Conservation (phyloP, 2,797 vertebrate species). For the Fistularia tabacaria region DNA sequence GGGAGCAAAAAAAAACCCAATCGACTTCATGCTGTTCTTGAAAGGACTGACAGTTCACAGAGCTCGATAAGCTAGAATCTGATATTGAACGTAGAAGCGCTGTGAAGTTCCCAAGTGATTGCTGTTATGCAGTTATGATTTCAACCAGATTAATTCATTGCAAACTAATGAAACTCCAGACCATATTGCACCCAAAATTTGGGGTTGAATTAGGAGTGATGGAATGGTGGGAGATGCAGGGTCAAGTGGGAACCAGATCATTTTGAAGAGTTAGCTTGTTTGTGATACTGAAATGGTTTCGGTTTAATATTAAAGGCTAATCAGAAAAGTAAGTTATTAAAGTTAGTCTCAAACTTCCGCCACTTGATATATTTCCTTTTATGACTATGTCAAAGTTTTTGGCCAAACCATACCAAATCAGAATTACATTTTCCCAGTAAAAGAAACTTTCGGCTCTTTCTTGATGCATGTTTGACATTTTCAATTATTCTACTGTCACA, state of each 20-base stretch:
- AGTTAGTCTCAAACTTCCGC: slow-evolving; percentile 31
- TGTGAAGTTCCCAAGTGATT: slow-evolving; percentile 9
- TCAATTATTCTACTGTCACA: slow-evolving; percentile 10
- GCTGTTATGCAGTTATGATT: slow-evolving; percentile 8
- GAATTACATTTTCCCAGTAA: slow-evolving; percentile 18
- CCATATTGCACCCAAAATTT: too few relatives aligned
- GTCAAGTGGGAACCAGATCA: slow-evolving; percentile 5
- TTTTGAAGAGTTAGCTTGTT: slow-evolving; percentile 36
- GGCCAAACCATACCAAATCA: slow-evolving; percentile 37
- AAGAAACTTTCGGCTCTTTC: slow-evolving; percentile 16
- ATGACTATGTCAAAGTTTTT: slow-evolving; percentile 32
- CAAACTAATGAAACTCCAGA: background rate
- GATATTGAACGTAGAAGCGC: slow-evolving; percentile 18
- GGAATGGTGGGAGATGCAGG: slow-evolving; percentile 5
- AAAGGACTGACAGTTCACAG: slow-evolving; percentile 36
- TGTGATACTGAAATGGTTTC: slow-evolving; percentile 17
- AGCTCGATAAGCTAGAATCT: slow-evolving; percentile 27
- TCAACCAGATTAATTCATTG: slow-evolving; percentile 21
- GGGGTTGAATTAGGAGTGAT: too few relatives aligned
- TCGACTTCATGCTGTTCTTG: slow-evolving; percentile 42
- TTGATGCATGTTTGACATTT: slow-evolving; percentile 23
- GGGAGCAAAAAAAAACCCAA: slow-evolving; percentile 51
- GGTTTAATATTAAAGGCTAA: slow-evolving; percentile 46
- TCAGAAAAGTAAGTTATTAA: slow-evolving; percentile 31
- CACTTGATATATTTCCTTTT: slow-evolving; percentile 40